Percentiles rank a stretch among this genome's conserved stretches.
These are phyloP conservation scores for Elysia crispata DNA, from an alignment of 2,888 invertebrate genomes.

Conservation along the genomic window DNA sequence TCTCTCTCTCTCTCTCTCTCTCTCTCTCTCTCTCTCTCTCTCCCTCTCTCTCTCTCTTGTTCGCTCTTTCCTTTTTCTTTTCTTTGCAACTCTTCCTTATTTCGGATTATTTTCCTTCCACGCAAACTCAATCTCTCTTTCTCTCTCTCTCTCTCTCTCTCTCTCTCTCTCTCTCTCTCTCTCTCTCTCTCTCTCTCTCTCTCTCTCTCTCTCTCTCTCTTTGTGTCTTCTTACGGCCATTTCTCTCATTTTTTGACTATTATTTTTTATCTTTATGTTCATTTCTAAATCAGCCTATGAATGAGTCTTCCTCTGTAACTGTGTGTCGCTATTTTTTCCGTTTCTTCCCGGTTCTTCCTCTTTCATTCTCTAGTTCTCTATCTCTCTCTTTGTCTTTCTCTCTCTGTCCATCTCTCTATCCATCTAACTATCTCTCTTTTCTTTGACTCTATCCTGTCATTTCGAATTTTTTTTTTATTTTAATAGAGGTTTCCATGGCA, in stretches of 20 bases:
- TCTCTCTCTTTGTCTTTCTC: too few species aligned
- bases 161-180: constrained; percentile 31
- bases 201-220: constrained; percentile 7
- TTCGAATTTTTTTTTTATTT: background rate
- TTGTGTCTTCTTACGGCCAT: background rate
- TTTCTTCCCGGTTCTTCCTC: too few species aligned
- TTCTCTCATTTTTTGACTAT: too few species aligned
- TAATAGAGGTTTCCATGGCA: too few species aligned
- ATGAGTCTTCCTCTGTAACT: too few species aligned
- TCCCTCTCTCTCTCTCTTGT: background rate
- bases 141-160: background rate
- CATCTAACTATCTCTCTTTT: background rate
- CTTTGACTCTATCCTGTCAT: background rate
- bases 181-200: constrained; percentile 31
- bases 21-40: constrained; percentile 14
- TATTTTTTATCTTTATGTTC: too few species aligned
- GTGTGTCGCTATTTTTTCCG: too few species aligned
- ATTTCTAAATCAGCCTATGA: too few species aligned
- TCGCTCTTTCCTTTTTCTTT: background rate
- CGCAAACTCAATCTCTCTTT: too few species aligned
- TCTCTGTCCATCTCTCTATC: too few species aligned
- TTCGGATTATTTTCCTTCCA: too few species aligned
- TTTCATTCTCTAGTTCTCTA: too few species aligned
- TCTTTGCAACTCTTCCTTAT: background rate
- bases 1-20: constrained; percentile 25